Conservation (phyloP, 1,140 invertebrate species). For the Spodoptera litura region DNA sequence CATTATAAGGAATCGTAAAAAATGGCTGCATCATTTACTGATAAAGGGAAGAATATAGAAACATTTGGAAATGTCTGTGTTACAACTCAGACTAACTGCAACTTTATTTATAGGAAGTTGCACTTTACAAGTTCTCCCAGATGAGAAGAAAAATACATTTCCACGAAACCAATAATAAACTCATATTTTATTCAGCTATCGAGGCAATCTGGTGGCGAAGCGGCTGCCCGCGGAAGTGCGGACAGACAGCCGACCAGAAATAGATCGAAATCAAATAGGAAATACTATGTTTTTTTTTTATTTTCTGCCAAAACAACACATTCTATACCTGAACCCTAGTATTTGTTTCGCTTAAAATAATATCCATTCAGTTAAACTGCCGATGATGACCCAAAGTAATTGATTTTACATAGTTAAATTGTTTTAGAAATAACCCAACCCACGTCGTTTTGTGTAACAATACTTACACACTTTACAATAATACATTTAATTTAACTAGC, state of each 20-base stretch:
- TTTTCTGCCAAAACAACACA: too few species aligned
- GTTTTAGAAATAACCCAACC: neutral
- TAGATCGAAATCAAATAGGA: neutral
- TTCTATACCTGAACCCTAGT: too few species aligned
- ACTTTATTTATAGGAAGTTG: neutral
- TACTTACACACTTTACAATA: neutral
- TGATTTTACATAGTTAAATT: too few species aligned
- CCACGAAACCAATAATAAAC: neutral
- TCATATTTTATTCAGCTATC: constrained; percentile 21
- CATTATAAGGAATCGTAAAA: too few species aligned
- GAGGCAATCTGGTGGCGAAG: neutral
- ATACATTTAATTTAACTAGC: neutral
- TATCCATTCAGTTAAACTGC: too few species aligned
- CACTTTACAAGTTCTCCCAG: constrained; percentile 1
- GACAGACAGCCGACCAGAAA: constrained; percentile 8
- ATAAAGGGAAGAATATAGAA: too few species aligned
- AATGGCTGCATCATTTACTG: too few species aligned
- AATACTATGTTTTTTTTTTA: neutral
- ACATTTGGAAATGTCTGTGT: too few species aligned
- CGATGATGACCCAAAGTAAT: too few species aligned
- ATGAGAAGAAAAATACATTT: constrained; percentile 13
- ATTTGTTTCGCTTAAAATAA: too few species aligned
- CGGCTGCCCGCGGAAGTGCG: neutral
- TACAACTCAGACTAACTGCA: too few species aligned
- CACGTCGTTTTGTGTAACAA: neutral